Percentiles rank a stretch among this genome's conserved stretches.
These are phyloP conservation scores for Nettapus auritus DNA, from an alignment of 2,113 vertebrate species.

Conservation along the genomic window DNA sequence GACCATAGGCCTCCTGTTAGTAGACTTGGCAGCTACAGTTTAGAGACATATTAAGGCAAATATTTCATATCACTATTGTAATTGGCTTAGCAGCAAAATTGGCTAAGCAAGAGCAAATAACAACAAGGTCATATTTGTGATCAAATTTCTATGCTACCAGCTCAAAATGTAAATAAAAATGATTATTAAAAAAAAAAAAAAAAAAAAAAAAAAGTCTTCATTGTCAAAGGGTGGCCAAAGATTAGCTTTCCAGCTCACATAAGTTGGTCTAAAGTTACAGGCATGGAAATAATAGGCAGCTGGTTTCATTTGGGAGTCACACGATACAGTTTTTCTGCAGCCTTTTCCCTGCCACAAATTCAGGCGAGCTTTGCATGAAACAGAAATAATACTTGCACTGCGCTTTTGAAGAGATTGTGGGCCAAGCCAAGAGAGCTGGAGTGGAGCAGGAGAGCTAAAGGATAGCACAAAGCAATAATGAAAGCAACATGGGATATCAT, in stretches of 20 bases:
- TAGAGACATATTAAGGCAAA: background rate
- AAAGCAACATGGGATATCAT: background rate
- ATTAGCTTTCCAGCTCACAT: background rate
- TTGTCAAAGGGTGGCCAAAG: background rate
- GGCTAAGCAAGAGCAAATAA: rapidly evolving
- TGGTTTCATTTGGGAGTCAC: slow-evolving; percentile 42
- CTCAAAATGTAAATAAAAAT: background rate
- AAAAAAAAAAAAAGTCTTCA: background rate
- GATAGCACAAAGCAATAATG: slow-evolving; percentile 12
- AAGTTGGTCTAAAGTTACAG: slow-evolving; percentile 7
- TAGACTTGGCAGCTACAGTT: background rate
- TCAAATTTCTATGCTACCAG: background rate
- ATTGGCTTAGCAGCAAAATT: background rate
- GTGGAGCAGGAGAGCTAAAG: slow-evolving; percentile 14
- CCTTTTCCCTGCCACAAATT: background rate
- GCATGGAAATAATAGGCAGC: background rate
- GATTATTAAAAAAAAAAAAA: background rate
- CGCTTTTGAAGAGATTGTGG: background rate
- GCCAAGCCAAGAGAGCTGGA: background rate
- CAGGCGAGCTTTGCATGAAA: background rate
- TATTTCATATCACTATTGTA: background rate
- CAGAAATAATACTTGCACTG: background rate
- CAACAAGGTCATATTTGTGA: background rate
- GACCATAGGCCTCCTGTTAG: background rate
- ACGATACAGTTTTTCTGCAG: background rate